Conservation (phyloP, 2,888 invertebrate genomes). For the Andrena bicolor region DNA sequence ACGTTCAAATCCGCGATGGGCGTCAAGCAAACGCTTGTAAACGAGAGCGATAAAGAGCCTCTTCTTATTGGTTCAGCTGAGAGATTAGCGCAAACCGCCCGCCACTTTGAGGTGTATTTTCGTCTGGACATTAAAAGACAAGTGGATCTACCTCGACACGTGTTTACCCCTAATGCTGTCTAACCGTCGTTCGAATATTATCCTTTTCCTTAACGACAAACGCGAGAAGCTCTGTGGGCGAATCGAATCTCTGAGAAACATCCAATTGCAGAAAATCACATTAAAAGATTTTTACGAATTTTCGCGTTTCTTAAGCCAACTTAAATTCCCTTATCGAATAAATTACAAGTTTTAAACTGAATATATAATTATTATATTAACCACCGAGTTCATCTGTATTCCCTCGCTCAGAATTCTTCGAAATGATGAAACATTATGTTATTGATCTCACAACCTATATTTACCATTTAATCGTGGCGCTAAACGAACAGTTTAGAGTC, state of each 20-base stretch:
- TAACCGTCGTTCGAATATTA: neutral
- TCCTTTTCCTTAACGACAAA: neutral
- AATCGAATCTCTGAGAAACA: too few relatives aligned
- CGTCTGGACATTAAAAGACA: slow-evolving; percentile 56
- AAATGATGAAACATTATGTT: neutral
- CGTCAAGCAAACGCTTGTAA: slow-evolving; percentile 31
- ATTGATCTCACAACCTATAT: slow-evolving; percentile 36
- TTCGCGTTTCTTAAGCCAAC: neutral
- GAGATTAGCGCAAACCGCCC: slow-evolving; percentile 68
- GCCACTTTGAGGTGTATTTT: slow-evolving; percentile 73
- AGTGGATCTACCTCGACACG: slow-evolving; percentile 25
- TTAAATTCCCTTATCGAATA: too few relatives aligned
- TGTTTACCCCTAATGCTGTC: slow-evolving; percentile 18
- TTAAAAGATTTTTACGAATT: too few relatives aligned
- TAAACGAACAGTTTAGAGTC: slow-evolving; percentile 4
- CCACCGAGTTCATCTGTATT: too few relatives aligned
- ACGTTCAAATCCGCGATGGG: slow-evolving; percentile 35
- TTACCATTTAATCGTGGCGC: slow-evolving; percentile 15
- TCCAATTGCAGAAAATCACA: too few relatives aligned
- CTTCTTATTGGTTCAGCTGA: slow-evolving; percentile 40
- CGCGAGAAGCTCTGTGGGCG: too few relatives aligned
- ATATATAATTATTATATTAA: too few relatives aligned
- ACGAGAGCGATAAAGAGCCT: slow-evolving; percentile 32
- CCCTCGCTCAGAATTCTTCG: too few relatives aligned
- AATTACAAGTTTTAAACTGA: too few relatives aligned